Evolutionary conservation across 1,140 invertebrate species (phyloP).

Genomic region (Drosophila teissieri): DNA sequence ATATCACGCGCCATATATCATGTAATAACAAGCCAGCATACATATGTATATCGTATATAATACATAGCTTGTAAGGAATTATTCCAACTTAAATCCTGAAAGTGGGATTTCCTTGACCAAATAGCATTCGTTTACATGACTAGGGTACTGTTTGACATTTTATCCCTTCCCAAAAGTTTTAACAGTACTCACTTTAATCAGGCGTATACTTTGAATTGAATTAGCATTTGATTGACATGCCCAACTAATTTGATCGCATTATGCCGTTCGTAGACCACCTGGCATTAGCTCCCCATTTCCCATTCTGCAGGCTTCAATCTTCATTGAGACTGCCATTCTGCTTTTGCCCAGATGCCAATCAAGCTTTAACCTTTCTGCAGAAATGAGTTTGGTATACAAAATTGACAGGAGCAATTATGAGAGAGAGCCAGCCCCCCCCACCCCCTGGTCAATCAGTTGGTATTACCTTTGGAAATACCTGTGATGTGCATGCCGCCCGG

Average conservation of each 20-base stretch:
- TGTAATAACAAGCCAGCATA: slow-evolving; percentile 37
- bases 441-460: slow-evolving; percentile 8
- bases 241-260: slow-evolving; percentile 45
- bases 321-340: slow-evolving; percentile 41
- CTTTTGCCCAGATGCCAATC: slow-evolving; percentile 51
- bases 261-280: slow-evolving; percentile 7
- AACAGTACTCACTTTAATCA: slow-evolving; percentile 7
- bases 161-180: neutral
- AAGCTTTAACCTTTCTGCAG: slow-evolving; percentile 44
- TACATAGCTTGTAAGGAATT: too few relatives aligned
- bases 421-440: slow-evolving; percentile 3
- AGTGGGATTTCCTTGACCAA: neutral
- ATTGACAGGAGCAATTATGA: slow-evolving; percentile 52
- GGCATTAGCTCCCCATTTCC: neutral
- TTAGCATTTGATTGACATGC: slow-evolving; percentile 40
- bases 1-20: slow-evolving; percentile 68
- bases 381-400: slow-evolving; percentile 34
- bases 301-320: slow-evolving; percentile 20
- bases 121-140: too few relatives aligned
- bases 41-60: neutral
- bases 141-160: too few relatives aligned
- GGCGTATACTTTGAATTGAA: slow-evolving; percentile 41
- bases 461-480: slow-evolving; percentile 31
- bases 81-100: too few relatives aligned
- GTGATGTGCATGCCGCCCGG: neutral